These are phyloP conservation scores for Hyles euphorbiae DNA, from an alignment of 1,140 invertebrate genomes.

Conservation along the genomic window DNA sequence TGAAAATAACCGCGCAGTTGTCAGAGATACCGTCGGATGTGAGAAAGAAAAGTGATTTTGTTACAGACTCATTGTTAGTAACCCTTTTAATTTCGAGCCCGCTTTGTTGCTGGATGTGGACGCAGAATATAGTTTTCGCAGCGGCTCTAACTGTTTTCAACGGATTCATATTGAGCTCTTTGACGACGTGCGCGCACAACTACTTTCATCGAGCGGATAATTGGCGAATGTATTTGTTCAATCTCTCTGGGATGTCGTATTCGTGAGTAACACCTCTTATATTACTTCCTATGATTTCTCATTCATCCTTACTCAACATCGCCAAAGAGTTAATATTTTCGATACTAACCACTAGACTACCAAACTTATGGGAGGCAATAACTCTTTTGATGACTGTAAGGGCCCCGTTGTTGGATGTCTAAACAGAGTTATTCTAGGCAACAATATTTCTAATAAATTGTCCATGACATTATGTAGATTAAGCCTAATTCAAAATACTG, in stretches of 20 bases:
- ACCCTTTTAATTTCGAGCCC: slow-evolving; percentile 73
- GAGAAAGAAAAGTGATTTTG: slow-evolving; percentile 64
- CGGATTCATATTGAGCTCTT: slow-evolving; percentile 77
- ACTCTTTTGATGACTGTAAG: too few relatives aligned
- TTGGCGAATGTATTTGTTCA: slow-evolving; percentile 89
- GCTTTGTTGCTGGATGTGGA: slow-evolving; percentile 70
- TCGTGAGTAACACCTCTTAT: slow-evolving; percentile 57
- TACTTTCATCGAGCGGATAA: slow-evolving; percentile 88
- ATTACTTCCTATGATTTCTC: not conserved
- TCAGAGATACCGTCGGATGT: slow-evolving; percentile 46
- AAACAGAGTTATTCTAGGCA: too few relatives aligned
- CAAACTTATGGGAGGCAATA: too few relatives aligned
- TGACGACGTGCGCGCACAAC: slow-evolving; percentile 82
- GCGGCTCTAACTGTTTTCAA: slow-evolving; percentile 32
- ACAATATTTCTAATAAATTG: too few relatives aligned
- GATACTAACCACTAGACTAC: too few relatives aligned
- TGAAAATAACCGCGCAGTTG: slow-evolving; percentile 75
- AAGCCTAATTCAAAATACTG: too few relatives aligned
- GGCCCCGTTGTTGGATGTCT: too few relatives aligned
- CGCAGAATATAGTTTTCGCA: slow-evolving; percentile 42
- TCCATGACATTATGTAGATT: too few relatives aligned
- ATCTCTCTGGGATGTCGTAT: slow-evolving; percentile 81
- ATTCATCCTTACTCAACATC: too few relatives aligned
- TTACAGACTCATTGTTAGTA: slow-evolving; percentile 75
- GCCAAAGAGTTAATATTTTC: too few relatives aligned